Evolutionary conservation across 2,797 vertebrate genomes (phyloP).

Genomic region (Sebastes diaconus): DNA sequence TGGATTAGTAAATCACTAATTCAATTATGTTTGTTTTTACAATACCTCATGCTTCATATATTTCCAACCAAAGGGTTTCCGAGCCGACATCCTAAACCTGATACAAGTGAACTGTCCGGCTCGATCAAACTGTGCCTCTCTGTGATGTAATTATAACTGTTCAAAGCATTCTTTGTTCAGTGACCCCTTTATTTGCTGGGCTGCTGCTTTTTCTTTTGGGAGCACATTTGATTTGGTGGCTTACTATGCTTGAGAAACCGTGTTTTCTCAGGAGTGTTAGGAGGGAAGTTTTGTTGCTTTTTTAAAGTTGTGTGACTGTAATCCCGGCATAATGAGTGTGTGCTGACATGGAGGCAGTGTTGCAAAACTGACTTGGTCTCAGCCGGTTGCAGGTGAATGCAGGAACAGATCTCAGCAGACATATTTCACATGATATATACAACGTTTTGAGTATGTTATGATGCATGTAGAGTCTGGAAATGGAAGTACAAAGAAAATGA

Average conservation of each 20-base stretch:
- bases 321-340: slow-evolving; percentile 78
- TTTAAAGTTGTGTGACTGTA: slow-evolving; percentile 72
- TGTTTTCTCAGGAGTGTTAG: slow-evolving; percentile 72
- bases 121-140: slow-evolving; percentile 63
- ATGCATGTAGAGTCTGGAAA: background rate
- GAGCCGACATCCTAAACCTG: slow-evolving; percentile 59
- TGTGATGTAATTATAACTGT: slow-evolving; percentile 79
- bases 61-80: slow-evolving; percentile 35
- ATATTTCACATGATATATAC: slow-evolving; percentile 14
- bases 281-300: slow-evolving; percentile 59
- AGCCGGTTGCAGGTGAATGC: slow-evolving; percentile 37
- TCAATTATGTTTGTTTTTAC: slow-evolving; percentile 43
- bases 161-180: slow-evolving; percentile 87
- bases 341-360: slow-evolving; percentile 60
- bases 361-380: slow-evolving; percentile 67
- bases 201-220: slow-evolving; percentile 51
- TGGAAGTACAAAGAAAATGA: background rate
- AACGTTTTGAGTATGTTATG: background rate
- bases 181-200: slow-evolving; percentile 75
- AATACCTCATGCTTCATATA: slow-evolving; percentile 27
- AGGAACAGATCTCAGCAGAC: slow-evolving; percentile 7
- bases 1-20: slow-evolving; percentile 27
- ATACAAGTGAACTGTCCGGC: slow-evolving; percentile 68
- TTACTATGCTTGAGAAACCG: slow-evolving; percentile 60
- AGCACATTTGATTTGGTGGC: slow-evolving; percentile 72